A percentile compares a stretch with the other conserved stretches of the same genome.
Evolutionary conservation across 2,888 invertebrate genomes (phyloP).

Genomic region (Scaptomyza caliginosa): DNA sequence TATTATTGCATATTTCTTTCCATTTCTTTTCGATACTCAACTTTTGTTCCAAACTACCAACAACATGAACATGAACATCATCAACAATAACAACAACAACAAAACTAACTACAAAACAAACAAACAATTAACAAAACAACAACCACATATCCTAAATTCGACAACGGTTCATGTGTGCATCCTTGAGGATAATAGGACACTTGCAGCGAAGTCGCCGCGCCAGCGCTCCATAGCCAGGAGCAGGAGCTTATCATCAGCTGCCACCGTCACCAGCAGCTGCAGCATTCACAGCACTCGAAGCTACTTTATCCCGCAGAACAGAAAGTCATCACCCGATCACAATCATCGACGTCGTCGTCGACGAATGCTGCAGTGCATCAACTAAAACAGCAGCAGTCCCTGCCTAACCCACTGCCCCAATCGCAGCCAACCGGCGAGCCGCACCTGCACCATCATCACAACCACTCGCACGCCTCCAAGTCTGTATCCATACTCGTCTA

Average conservation of each 20-base stretch:
- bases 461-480: constrained; percentile 77
- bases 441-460: constrained; percentile 47
- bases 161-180: constrained; percentile 22
- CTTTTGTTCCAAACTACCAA: constrained; percentile 60
- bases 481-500: constrained; percentile 84
- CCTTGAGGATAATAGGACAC: constrained; percentile 70
- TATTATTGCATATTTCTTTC: constrained; percentile 72
- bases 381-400: constrained; percentile 80
- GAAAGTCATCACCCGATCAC: constrained; percentile 81
- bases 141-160: constrained; percentile 34
- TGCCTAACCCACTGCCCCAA: constrained; percentile 75
- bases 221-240: constrained; percentile 71
- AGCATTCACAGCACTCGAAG: constrained; percentile 41
- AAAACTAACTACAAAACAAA: constrained; percentile 36
- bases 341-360: constrained; percentile 80
- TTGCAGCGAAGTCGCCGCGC: constrained; percentile 71
- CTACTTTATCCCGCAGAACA: constrained; percentile 47
- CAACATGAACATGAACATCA: constrained; percentile 20
- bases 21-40: constrained; percentile 64
- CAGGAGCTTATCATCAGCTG: constrained; percentile 80
- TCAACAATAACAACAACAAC: constrained; percentile 29
- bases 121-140: constrained; percentile 30
- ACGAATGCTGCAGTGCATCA: constrained; percentile 76
- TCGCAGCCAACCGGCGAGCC: constrained; percentile 38
- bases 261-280: constrained; percentile 51